phyloP scores from a whole-genome alignment of 2,888 invertebrate genomes.

The Lithophane socia region DNA sequence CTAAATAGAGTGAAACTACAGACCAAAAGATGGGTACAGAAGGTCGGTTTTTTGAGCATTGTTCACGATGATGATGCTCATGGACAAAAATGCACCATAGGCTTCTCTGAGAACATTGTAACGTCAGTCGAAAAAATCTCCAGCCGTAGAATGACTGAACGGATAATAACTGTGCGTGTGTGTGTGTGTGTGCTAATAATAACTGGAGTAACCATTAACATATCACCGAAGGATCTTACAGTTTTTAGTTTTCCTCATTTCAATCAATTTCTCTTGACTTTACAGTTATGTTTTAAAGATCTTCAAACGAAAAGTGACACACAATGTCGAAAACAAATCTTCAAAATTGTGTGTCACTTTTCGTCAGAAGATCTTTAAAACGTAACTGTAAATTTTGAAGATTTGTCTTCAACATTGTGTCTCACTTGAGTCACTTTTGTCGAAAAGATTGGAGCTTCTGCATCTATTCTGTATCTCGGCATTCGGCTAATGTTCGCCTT shows the following conservation, averaged over 20 bases:
- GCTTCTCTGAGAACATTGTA: background rate
- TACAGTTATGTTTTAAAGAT: background rate
- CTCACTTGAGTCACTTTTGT: background rate
- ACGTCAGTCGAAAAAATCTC: too few relatives aligned
- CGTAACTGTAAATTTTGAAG: too few relatives aligned
- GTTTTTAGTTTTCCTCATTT: background rate
- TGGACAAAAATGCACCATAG: background rate
- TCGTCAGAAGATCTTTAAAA: too few relatives aligned
- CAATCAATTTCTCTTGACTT: background rate
- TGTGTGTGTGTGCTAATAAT: background rate
- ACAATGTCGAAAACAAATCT: too few relatives aligned
- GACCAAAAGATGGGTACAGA: conserved; percentile 9
- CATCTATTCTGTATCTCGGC: background rate
- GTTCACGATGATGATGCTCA: too few relatives aligned
- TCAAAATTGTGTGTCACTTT: too few relatives aligned
- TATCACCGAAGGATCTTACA: background rate
- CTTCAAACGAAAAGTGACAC: background rate
- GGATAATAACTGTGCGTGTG: too few relatives aligned
- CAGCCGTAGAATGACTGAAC: background rate
- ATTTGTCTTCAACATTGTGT: background rate
- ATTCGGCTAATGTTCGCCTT: conserved; percentile 79
- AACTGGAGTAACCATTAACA: background rate
- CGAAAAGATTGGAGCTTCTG: conserved; percentile 32
- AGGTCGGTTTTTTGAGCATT: background rate
- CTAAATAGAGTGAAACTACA: conserved; percentile 63